Evolutionary conservation across 1,140 invertebrate genomes (phyloP), one percentile per base, ranked within the genome.

Genomic region (Homarus americanus): DNA sequence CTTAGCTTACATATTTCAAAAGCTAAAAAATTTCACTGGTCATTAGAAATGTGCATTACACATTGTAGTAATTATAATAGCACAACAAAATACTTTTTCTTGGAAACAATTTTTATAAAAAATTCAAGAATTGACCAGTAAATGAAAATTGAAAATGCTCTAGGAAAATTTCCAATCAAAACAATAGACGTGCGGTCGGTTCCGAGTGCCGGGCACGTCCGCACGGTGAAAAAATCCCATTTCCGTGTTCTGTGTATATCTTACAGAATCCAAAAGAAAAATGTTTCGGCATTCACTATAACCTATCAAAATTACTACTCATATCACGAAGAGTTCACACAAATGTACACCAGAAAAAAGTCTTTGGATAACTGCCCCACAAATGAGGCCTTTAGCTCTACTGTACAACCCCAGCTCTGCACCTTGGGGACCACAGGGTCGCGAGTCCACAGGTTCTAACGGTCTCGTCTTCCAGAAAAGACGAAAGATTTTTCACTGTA

Each of bases 331-430:
- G 4, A 20, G 28, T 73, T 49, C n/a, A 79, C 44, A 79, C 44
- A 79, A 79, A 44, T 79, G 76, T 79, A 79, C 76, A 79, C 76
- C 76, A 79, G 36, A 79, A 24, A n/a, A 79, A 79, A 44, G 76
- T 79, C 40, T 79, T 69, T 69, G 76, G 44, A 44, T 79, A 79
- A 79, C 40, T 79, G 76, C 76, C 76, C 24, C 24, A 32, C n/a
- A 41, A 40, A 44, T 49, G n/a, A 79, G 40, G 63, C 63, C 28
- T 69, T 49, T 69, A 69, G 36, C 40, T 79, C 20, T 79, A 44
- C 76, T 79, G 76, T 49, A 79, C 76, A 41, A 7, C 76, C 40
- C 76, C 44, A 49, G 76, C 76, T 79, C 44, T 49, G 15, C 15
- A 69, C n/a, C 63, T 32, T 69, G n/a, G 63, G 63, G n/a, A 9